These are phyloP conservation scores for Oplegnathus fasciatus DNA, from an alignment of 2,113 vertebrate species.

Conservation along the genomic window DNA sequence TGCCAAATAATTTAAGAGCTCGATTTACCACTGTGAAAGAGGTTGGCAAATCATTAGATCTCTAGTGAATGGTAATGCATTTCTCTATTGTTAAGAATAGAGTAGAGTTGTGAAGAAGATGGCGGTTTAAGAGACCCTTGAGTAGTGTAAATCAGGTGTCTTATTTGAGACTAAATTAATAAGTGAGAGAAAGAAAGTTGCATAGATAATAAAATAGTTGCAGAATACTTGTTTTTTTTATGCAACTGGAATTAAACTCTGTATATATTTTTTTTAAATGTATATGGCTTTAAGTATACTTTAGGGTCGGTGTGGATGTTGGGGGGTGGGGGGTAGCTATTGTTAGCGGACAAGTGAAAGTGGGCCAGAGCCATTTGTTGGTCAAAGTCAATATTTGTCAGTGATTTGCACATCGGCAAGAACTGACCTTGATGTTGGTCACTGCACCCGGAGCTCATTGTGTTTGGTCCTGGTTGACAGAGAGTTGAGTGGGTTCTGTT, in stretches of 20 bases:
- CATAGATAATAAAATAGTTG: too few relatives aligned
- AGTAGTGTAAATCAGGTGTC: neutral
- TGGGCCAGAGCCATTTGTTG: conserved; percentile 45
- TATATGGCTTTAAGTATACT: neutral
- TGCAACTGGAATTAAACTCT: too few relatives aligned
- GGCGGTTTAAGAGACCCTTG: neutral
- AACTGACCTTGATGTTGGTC: conserved; percentile 54
- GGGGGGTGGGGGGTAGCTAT: neutral
- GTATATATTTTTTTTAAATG: neutral
- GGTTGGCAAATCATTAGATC: neutral
- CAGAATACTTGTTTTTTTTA: too few relatives aligned
- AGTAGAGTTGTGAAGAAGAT: neutral
- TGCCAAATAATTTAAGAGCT: neutral
- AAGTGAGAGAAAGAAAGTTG: neutral
- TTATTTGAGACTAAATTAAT: neutral
- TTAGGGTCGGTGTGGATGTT: neutral
- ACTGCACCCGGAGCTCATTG: conserved; percentile 29
- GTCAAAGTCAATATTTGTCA: conserved; percentile 73
- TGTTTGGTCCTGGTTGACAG: conserved; percentile 14
- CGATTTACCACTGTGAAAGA: neutral
- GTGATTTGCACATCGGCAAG: conserved; percentile 63
- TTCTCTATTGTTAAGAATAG: neutral
- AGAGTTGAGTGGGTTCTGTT: conserved; percentile 25
- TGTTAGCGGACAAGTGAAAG: conserved; percentile 26
- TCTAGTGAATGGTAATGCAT: neutral